Evolutionary conservation across 2,888 invertebrate species (phyloP).

Genomic region (Drosophila diplacantha): DNA sequence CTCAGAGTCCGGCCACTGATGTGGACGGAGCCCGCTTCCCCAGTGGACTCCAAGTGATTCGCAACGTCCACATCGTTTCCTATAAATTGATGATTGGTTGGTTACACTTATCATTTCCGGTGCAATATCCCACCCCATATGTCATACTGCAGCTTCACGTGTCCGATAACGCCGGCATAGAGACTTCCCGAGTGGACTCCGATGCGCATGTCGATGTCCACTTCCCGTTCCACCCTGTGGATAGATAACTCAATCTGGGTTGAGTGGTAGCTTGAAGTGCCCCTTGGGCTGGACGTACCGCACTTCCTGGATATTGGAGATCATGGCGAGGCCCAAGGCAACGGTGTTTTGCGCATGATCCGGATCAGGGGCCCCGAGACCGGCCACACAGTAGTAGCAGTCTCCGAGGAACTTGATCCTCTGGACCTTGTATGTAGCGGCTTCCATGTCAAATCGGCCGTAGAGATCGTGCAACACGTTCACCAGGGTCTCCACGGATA

Average conservation of each 20-base stretch:
- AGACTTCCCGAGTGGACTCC: conserved; percentile 97
- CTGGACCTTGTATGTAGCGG: conserved; percentile 86
- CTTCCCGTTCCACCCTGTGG: conserved; percentile 82
- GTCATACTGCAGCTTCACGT: conserved; percentile 96
- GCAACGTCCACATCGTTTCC: conserved; percentile 92
- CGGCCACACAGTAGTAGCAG: conserved; percentile 95
- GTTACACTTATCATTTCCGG: too few species aligned
- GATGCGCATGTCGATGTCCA: conserved; percentile 96
- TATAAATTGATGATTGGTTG: neutral
- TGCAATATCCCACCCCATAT: conserved; percentile 91
- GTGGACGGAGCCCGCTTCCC: conserved; percentile 92
- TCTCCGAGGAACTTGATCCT: conserved; percentile 96
- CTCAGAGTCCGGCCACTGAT: conserved; percentile 85
- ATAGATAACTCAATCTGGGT: too few species aligned
- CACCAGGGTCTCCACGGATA: conserved; percentile 88
- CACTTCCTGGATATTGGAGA: conserved; percentile 87
- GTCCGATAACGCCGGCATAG: conserved; percentile 92
- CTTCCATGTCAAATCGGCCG: conserved; percentile 92
- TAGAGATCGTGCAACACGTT: conserved; percentile 93
- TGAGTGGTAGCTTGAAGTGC: neutral
- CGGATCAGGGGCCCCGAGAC: conserved; percentile 85
- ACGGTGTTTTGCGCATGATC: conserved; percentile 94
- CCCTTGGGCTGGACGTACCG: conserved; percentile 22
- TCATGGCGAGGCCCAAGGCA: conserved; percentile 92
- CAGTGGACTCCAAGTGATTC: conserved; percentile 95